Base-by-base conservation (phyloP, 2,888 invertebrate species). In the Tuberolachnus salignus region DNA sequence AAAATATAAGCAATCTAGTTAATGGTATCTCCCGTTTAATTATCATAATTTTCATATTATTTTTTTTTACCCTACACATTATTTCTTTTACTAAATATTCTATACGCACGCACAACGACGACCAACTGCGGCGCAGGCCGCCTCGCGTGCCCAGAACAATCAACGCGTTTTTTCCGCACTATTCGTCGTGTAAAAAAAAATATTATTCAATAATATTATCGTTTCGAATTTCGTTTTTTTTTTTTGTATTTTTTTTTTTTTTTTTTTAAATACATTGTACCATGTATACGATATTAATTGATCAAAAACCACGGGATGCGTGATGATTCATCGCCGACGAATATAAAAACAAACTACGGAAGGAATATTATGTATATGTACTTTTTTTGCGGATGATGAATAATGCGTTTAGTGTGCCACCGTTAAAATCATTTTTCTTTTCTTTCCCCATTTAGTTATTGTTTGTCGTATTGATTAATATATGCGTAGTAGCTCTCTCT, bases 21-120 rank as follows among this genome's bases (percentile, higher is more conserved):
- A 73, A 63, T 63, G 63, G 73, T 11, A 8, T n/a, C 3, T 19
- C 3, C 63, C 14, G 51, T 63, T 73, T 73, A 73, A 73, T 73
- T 63, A 63, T n/a, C n/a, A 42, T 71, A 51, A 73, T 63, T 63
- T 34, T 63, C 42, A 51, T 23, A 34, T 19, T 21, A 42, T 69
- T 42, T 19, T 51, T 11, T 3, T 42, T n/a, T 34, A 53, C n/a
- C 6, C 72, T 34, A 63, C 49, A 49, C 61, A 34, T 2, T 4
- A 11, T 49, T 16, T 51, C 16, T 14, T 51, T 21, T 23, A 57
- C 11, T 57, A 23, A 23, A 26, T 34, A 9, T 9, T 34, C 1
- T 34, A 8, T 59, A 69, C 8, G 9, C 19, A n/a, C 16, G 4
- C 23, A 23, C 46, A n/a, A n/a, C n/a, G n/a, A n/a, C n/a, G n/a